Evolutionary conservation across 2,797 vertebrate genomes (phyloP).

Genomic region (Spatula versicolor): DNA sequence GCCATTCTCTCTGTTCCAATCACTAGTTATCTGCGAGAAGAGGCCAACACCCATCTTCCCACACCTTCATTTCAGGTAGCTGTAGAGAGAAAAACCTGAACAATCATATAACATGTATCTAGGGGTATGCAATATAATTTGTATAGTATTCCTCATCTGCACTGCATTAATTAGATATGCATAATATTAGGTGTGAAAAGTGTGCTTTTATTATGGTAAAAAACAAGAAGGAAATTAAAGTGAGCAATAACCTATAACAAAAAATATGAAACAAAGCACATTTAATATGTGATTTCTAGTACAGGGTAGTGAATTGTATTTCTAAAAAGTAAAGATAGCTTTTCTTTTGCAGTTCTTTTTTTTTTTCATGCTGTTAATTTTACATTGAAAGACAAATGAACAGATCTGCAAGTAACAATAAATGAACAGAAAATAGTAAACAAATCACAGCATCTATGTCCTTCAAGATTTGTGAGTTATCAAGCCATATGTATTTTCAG

Average conservation of each 20-base stretch:
- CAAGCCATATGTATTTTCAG: neutral
- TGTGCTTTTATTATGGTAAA: neutral
- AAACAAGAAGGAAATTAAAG: neutral
- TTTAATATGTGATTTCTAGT: neutral
- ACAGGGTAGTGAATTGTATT: neutral
- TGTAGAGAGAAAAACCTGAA: neutral
- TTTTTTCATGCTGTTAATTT: neutral
- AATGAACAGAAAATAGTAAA: neutral
- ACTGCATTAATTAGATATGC: neutral
- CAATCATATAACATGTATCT: neutral
- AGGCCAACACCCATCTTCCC: too few relatives aligned
- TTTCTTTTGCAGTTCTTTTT: neutral
- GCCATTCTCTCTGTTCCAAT: too few relatives aligned
- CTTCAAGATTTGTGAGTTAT: neutral
- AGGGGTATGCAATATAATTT: neutral
- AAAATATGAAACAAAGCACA: neutral
- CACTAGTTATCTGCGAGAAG: too few relatives aligned
- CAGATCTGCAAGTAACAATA: neutral
- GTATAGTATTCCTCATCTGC: neutral
- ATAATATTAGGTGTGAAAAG: neutral
- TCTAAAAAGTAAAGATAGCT: neutral
- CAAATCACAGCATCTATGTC: rapidly evolving
- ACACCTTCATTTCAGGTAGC: too few relatives aligned
- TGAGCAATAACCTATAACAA: neutral
- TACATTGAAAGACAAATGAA: neutral